Conservation (phyloP, 2,888 invertebrate genomes). For the Argynnis bischoffii region DNA sequence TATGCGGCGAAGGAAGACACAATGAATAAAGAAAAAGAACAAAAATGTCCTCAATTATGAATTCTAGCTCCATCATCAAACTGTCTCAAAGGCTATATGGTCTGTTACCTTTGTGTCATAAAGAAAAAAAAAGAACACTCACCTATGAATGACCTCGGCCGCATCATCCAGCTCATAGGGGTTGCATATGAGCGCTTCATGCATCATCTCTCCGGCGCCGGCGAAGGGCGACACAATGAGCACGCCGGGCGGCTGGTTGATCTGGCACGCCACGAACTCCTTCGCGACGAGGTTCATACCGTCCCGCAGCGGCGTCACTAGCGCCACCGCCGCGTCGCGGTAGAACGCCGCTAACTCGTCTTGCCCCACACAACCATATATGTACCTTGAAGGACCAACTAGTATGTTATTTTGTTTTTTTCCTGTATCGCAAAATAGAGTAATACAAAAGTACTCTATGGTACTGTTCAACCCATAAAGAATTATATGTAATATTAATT, state of each 20-base stretch:
- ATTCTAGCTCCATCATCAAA: too few species aligned
- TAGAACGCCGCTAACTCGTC: slow-evolving; percentile 93
- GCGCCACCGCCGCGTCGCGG: slow-evolving; percentile 91
- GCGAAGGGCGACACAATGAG: slow-evolving; percentile 95
- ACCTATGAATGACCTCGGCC: slow-evolving; percentile 92
- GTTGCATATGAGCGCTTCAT: slow-evolving; percentile 94
- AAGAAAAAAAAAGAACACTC: neutral
- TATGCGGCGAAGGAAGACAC: too few species aligned
- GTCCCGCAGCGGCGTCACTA: slow-evolving; percentile 93
- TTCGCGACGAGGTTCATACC: slow-evolving; percentile 97
- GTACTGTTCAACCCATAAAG: too few species aligned
- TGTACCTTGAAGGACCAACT: slow-evolving; percentile 79
- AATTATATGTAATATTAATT: too few species aligned
- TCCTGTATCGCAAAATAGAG: too few species aligned
- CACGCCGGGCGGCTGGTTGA: slow-evolving; percentile 92
- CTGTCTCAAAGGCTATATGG: too few species aligned
- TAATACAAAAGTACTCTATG: too few species aligned
- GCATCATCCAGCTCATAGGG: slow-evolving; percentile 94
- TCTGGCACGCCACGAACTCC: slow-evolving; percentile 96
- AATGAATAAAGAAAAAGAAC: too few species aligned
- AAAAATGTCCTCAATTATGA: too few species aligned
- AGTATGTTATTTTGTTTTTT: too few species aligned
- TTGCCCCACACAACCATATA: slow-evolving; percentile 93
- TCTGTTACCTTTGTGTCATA: neutral
- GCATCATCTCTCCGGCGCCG: slow-evolving; percentile 96